Evolutionary conservation across 2,888 invertebrate genomes (phyloP).

Genomic region (Andrena minutula): DNA sequence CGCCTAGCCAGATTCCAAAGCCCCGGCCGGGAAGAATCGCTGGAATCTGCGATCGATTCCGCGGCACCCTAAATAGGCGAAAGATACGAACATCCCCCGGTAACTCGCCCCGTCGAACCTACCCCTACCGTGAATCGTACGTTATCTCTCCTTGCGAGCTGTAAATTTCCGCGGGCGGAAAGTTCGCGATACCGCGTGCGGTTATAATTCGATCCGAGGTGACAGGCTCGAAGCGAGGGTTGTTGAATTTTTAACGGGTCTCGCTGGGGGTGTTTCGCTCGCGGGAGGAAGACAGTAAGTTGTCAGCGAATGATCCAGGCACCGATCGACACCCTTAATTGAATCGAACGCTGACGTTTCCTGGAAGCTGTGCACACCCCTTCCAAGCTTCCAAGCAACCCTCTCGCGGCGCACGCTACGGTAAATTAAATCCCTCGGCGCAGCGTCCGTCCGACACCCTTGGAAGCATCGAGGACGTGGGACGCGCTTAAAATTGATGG

Average conservation of each 20-base stretch:
- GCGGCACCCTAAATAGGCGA: neutral
- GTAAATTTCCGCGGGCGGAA: neutral
- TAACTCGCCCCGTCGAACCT: neutral
- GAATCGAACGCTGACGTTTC: neutral
- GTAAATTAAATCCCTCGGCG: slow-evolving; percentile 57
- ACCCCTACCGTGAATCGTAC: neutral
- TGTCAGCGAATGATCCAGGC: no score
- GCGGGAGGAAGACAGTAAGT: neutral
- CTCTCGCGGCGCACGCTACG: neutral
- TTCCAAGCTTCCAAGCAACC: neutral
- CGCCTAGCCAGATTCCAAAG: neutral
- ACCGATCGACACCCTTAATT: neutral
- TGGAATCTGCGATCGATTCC: slow-evolving; percentile 13
- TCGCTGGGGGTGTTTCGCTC: neutral
- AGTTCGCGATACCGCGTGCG: neutral
- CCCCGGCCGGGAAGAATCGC: neutral
- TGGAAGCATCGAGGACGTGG: slow-evolving; percentile 60
- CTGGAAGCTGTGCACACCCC: neutral
- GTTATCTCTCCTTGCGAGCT: neutral
- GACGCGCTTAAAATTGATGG: slow-evolving; percentile 78
- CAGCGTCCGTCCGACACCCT: slow-evolving; percentile 45
- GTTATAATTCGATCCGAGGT: slow-evolving; percentile 1
- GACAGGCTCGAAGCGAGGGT: neutral
- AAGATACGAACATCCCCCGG: neutral
- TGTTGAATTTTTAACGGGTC: neutral